Conservation (phyloP, 2,113 vertebrate species). For the Calonectris borealis region DNA sequence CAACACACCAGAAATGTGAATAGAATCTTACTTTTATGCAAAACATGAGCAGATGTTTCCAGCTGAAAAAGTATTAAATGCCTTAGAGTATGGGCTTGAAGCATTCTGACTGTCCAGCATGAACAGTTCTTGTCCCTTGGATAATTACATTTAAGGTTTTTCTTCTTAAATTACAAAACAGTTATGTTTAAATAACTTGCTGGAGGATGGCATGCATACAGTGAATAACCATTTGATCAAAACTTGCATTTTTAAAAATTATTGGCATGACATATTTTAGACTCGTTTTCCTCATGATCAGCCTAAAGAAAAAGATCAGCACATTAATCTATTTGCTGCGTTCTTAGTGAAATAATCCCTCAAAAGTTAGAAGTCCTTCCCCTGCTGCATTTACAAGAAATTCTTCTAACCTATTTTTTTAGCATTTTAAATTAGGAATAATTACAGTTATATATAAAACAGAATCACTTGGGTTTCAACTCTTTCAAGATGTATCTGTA, state of each 20-base stretch:
- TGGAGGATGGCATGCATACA: not conserved
- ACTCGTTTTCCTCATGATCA: constrained; percentile 25
- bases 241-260: not conserved
- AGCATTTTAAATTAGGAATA: not conserved
- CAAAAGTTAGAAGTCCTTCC: not conserved
- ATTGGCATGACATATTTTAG: not conserved
- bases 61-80: not conserved
- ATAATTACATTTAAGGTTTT: constrained; percentile 35
- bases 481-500: not conserved
- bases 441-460: not conserved
- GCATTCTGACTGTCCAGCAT: not conserved
- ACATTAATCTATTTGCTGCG: not conserved
- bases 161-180: constrained; percentile 1
- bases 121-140: not conserved
- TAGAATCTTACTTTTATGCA: not conserved
- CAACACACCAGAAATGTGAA: not conserved
- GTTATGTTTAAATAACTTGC: constrained; percentile 4
- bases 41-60: not conserved
- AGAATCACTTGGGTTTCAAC: not conserved
- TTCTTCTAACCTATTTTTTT: not conserved
- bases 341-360: not conserved
- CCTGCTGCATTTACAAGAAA: not conserved
- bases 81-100: not conserved
- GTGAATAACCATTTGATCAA: not conserved
- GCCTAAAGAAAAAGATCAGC: not conserved